Conservation (phyloP, 2,797 vertebrate species). For the Eleutherodactylus coqui region DNA sequence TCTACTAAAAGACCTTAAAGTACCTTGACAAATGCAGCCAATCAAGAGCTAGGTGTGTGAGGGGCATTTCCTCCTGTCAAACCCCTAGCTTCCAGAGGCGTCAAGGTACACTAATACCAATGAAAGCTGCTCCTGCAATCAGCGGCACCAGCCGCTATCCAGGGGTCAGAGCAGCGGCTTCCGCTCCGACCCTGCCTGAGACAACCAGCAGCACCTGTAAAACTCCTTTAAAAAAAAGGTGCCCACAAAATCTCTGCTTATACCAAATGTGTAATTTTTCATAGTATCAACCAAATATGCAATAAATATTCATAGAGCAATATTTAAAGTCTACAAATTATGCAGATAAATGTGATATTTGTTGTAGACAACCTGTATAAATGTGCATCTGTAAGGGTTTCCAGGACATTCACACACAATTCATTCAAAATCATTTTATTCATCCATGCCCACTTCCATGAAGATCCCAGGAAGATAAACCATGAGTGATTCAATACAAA, state of each 20-base stretch:
- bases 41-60: too few relatives aligned
- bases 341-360: constrained; percentile 1
- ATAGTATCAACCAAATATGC: neutral
- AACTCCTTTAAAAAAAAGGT: too few relatives aligned
- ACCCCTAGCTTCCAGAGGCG: too few relatives aligned
- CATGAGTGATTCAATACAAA: neutral
- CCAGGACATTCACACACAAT: neutral
- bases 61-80: too few relatives aligned
- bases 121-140: too few relatives aligned
- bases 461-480: neutral
- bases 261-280: neutral
- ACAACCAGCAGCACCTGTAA: too few relatives aligned
- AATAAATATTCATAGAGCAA: constrained; percentile 15
- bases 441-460: neutral
- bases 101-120: too few relatives aligned
- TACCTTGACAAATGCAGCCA: too few relatives aligned
- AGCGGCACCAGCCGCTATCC: too few relatives aligned
- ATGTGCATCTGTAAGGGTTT: neutral
- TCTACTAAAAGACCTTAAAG: too few relatives aligned
- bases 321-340: neutral
- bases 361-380: neutral
- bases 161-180: too few relatives aligned
- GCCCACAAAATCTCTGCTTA: neutral
- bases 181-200: too few relatives aligned
- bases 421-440: constrained; percentile 38